Evolutionary conservation across 1,140 invertebrate species (phyloP), one percentile per base, ranked within the genome.

Genomic region (Papilio helenus): DNA sequence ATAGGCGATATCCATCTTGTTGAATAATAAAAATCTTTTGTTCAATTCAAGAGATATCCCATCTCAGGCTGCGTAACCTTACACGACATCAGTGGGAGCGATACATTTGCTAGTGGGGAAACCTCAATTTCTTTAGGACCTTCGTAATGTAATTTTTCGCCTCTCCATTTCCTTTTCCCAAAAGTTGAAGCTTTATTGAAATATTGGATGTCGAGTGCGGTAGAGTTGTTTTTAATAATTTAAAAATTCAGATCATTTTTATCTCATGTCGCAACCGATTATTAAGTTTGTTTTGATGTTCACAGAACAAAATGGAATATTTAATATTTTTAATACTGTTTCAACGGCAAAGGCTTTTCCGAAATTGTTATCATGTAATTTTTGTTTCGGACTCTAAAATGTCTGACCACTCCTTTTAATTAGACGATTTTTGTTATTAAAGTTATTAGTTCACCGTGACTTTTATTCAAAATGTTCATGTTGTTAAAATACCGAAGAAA

Each of bases 121-220:
- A 86, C 88, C 86, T 86, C 89, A 89, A 93, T 92, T 89, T 90
- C 85, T 91, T 71, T 85, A 84, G 79, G 86, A 88, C 90, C 92
- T 90, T 86, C 85, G 85, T 93, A 93, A 94, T 93, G 90, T 93
- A 92, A 94, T 93, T 94, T 94, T 89, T 92, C 86, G 85, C 85
- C 85, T 89, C 85, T 92, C 89, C 87, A 89, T 91, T 92, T 92
- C 92, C 88, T 89, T 86, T 86, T 74, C 86, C 86, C 82, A 86
- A 90, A 89, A 84, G 86, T 89, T 81, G 87, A 26, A 88, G 88
- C 83, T 87, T 90, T 92, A 92, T 93, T 90, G 90, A 92, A 94
- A 92, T 92, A 91, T 93, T 89, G 88, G 86, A 92, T 93, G 89
- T 93, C 87, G 90, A 92, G 88, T 90, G 86, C 87, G 90, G 86